A percentile compares a stretch with the other conserved stretches of the same genome.
phyloP scores from a whole-genome alignment of 2,888 invertebrate genomes.

The Dryobota labecula region DNA sequence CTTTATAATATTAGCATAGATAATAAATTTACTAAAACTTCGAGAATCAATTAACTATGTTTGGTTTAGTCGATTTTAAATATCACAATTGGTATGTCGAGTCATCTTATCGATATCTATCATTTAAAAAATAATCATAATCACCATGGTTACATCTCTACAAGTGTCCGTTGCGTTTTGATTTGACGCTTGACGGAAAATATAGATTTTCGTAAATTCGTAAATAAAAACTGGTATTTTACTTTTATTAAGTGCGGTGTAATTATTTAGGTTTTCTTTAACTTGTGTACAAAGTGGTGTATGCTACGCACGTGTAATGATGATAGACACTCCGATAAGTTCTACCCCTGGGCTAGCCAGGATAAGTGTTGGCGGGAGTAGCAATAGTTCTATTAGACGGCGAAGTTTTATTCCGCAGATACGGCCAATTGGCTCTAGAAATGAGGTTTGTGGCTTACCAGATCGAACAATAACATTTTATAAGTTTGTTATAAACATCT shows the following conservation, averaged over 20 bases:
- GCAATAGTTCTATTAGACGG: conserved; percentile 77
- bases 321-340: conserved; percentile 81
- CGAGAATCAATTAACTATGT: background rate
- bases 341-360: conserved; percentile 78
- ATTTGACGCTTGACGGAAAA: conserved; percentile 56
- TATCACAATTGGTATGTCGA: background rate
- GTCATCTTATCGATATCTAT: background rate
- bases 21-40: too few relatives aligned
- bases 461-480: background rate
- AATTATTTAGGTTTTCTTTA: background rate
- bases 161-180: conserved; percentile 67
- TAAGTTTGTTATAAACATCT: background rate
- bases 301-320: conserved; percentile 63
- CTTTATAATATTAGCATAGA: too few relatives aligned
- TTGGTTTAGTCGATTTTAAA: conserved; percentile 19
- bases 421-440: conserved; percentile 70
- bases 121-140: background rate
- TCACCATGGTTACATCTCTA: background rate
- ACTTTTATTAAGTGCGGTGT: background rate
- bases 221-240: background rate
- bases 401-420: conserved; percentile 82
- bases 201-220: conserved; percentile 32
- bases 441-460: conserved; percentile 76
- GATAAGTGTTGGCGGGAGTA: conserved; percentile 84
- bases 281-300: conserved; percentile 23